Evolutionary conservation across 2,797 vertebrate genomes (phyloP).

Genomic region (Eulemur rubriventer): DNA sequence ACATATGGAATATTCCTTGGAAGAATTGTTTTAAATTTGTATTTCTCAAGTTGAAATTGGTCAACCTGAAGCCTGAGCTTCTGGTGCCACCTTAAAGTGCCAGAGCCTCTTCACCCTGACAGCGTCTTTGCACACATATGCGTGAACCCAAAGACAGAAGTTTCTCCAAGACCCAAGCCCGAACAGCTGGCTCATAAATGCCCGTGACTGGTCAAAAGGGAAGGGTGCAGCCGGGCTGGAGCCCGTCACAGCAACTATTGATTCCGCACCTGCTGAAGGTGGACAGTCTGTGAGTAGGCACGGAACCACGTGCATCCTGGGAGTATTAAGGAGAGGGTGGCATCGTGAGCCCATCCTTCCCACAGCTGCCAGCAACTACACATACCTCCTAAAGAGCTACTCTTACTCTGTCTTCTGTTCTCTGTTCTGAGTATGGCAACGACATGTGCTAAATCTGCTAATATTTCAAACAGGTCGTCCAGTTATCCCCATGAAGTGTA

Average conservation of each 20-base stretch:
- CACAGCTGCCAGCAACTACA: fast-evolving
- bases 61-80: background rate
- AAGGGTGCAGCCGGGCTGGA: no score
- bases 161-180: background rate
- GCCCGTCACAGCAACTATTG: background rate
- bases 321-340: background rate
- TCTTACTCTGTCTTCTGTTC: background rate
- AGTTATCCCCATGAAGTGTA: background rate
- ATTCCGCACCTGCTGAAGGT: background rate
- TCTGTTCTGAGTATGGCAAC: background rate
- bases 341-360: background rate
- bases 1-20: background rate
- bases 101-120: no score
- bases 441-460: background rate
- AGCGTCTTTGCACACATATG: background rate
- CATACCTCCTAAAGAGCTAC: background rate
- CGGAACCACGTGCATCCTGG: background rate
- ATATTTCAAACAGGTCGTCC: background rate
- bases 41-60: background rate
- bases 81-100: background rate
- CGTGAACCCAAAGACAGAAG: background rate
- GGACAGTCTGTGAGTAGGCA: fast-evolving
- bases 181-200: background rate
- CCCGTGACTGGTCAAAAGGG: no score
- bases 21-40: background rate